Evolutionary conservation across 35 echinoderm and acorn worm genomes (phyloP).

Genomic region (Apostichopus parvimensis): DNA sequence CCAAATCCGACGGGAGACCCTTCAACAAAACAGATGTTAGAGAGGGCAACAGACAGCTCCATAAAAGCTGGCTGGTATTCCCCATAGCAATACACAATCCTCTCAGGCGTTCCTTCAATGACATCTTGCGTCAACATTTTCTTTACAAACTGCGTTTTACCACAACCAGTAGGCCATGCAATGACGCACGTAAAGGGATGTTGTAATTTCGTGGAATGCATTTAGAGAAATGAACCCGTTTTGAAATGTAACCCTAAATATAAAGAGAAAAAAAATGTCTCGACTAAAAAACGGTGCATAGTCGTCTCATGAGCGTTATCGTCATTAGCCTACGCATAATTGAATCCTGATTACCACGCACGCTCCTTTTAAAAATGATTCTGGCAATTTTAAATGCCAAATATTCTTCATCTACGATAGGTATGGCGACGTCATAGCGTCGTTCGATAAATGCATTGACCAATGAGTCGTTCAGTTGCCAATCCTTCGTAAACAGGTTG

Average conservation of each 20-base stretch:
- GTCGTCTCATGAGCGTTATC: no score
- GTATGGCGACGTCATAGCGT: no score
- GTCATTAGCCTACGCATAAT: no score
- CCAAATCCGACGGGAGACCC: conserved; percentile 5
- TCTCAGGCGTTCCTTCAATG: conserved; percentile 56
- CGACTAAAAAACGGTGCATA: no score
- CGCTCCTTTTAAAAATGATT: not conserved
- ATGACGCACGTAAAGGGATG: conserved; percentile 26
- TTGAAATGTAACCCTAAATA: no score
- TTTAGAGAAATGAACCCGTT: not conserved
- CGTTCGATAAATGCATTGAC: not conserved
- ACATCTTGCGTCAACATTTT: conserved; percentile 25
- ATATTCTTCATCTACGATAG: no score
- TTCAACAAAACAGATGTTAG: conserved; percentile 55
- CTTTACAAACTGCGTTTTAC: conserved; percentile 64
- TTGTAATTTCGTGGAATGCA: conserved; percentile 26
- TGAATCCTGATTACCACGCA: no score
- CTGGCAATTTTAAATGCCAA: not conserved
- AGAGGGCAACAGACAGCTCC: conserved; percentile 10
- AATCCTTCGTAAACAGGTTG: no score
- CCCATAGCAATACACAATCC: conserved; percentile 72
- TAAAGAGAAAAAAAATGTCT: no score
- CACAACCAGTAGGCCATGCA: conserved; percentile 54
- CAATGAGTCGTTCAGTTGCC: not conserved
- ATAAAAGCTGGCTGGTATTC: conserved; percentile 38